A percentile compares a stretch with the other conserved stretches of the same genome.
Evolutionary conservation across 1,140 invertebrate species (phyloP).

Genomic region (Leptonema lineaticorne): DNA sequence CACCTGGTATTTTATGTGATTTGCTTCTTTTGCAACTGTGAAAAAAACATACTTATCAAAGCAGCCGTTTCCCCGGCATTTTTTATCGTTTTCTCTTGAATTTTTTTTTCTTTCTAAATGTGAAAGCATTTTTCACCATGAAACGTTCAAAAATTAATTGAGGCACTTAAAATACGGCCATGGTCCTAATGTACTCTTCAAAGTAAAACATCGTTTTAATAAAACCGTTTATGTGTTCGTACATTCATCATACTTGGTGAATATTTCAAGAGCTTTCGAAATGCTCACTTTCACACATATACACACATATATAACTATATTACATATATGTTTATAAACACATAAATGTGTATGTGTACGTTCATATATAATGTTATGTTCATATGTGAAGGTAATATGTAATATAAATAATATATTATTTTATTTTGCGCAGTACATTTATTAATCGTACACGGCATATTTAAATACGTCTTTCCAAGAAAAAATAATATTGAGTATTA

Average conservation of each 20-base stretch:
- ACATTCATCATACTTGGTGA: constrained; percentile 6
- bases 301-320: background rate
- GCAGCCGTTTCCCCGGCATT: constrained; percentile 30
- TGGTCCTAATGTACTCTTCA: constrained; percentile 15
- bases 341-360: background rate
- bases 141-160: constrained; percentile 40
- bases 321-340: background rate
- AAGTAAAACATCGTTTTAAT: constrained; percentile 20
- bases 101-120: constrained; percentile 1
- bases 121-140: constrained; percentile 31
- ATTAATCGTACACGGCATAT: no score
- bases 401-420: no score
- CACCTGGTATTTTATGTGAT: constrained; percentile 22
- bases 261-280: constrained; percentile 11
- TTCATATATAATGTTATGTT: no score
- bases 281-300: no score
- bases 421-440: no score
- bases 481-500: no score
- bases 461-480: no score
- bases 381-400: no score
- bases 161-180: constrained; percentile 35
- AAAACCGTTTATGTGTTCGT: constrained; percentile 18
- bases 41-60: constrained; percentile 38
- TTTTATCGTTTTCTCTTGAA: constrained; percentile 33
- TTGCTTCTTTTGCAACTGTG: constrained; percentile 35